phyloP scores from a whole-genome alignment of 2,113 vertebrate species.

The Ceratotherium simum region DNA sequence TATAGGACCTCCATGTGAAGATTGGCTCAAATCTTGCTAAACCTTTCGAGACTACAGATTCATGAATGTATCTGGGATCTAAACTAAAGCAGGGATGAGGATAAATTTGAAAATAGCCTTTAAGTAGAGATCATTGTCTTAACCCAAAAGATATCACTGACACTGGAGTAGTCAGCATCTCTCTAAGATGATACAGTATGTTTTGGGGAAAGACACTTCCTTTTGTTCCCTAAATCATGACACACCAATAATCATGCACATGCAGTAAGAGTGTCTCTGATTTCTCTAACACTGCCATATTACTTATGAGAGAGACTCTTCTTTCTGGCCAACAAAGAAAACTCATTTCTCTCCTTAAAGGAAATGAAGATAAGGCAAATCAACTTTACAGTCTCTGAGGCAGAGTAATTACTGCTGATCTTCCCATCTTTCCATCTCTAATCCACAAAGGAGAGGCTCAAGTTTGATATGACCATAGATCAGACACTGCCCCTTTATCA shows the following conservation, averaged over 20 bases:
- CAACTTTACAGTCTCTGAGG: background rate
- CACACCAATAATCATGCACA: background rate
- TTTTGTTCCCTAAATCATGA: background rate
- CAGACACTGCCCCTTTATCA: background rate
- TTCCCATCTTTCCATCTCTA: background rate
- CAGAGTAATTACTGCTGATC: accelerated
- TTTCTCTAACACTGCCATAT: background rate
- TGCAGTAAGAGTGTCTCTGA: background rate
- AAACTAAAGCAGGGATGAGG: background rate
- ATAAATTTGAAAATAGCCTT: background rate
- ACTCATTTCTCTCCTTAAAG: background rate
- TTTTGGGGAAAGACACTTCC: background rate
- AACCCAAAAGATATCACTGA: background rate
- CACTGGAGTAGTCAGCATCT: background rate
- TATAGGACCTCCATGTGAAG: background rate
- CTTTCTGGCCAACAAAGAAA: background rate
- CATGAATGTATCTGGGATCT: background rate
- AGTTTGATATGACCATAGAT: background rate
- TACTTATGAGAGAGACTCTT: background rate
- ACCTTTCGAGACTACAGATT: background rate
- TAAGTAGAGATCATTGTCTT: background rate
- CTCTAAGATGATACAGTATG: background rate
- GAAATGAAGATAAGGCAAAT: background rate
- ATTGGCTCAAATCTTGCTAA: background rate
- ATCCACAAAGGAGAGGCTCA: background rate